A percentile compares a stretch with the other conserved stretches of the same genome.
Evolutionary conservation across 2,888 invertebrate species (phyloP).

Genomic region (Polia nebulosa): DNA sequence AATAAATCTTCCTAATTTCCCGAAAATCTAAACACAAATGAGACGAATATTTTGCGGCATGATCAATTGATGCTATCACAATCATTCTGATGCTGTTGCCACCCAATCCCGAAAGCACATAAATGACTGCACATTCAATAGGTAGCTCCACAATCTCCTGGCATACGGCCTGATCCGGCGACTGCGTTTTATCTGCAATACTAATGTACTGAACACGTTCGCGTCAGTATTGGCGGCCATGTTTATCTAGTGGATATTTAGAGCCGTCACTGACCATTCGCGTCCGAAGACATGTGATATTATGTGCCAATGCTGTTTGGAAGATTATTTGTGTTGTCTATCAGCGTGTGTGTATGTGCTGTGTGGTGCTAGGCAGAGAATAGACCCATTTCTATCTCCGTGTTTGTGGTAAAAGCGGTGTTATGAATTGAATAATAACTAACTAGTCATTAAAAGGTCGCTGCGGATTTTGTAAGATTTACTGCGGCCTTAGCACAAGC

Average conservation of each 20-base stretch:
- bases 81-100: too few relatives aligned
- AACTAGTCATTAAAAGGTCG: too few relatives aligned
- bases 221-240: conserved; percentile 37
- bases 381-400: not conserved
- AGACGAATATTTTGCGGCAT: too few relatives aligned
- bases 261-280: conserved; percentile 46
- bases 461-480: too few relatives aligned
- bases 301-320: conserved; percentile 33
- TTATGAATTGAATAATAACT: too few relatives aligned
- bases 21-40: too few relatives aligned
- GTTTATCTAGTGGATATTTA: conserved; percentile 52
- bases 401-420: not conserved
- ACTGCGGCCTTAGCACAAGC: too few relatives aligned
- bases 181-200: conserved; percentile 44
- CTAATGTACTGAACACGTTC: conserved; percentile 26
- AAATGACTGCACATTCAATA: conserved; percentile 1
- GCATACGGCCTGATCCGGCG: conserved; percentile 17
- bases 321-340: conserved; percentile 20
- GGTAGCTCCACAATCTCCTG: conserved; percentile 19
- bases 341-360: not conserved
- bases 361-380: not conserved
- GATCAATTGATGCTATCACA: too few relatives aligned
- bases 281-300: conserved; percentile 19
- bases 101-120: not conserved
- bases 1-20: too few relatives aligned